Percentiles rank a stretch among this genome's conserved stretches.
phyloP scores from a whole-genome alignment of 2,797 vertebrate species.

The Notolepis coatsorum region DNA sequence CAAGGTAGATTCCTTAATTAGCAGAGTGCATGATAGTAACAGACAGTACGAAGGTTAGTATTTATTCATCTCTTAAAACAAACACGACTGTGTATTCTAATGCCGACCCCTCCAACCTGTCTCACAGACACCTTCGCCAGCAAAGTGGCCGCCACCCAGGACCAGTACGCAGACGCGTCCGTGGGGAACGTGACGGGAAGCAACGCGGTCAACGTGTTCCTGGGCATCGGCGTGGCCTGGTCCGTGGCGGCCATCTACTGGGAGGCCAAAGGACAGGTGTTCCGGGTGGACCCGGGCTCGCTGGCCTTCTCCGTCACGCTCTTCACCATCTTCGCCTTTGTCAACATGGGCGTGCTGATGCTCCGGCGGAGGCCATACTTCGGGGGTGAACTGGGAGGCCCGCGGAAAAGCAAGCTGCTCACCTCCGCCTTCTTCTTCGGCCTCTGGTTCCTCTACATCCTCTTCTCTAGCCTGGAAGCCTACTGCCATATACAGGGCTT shows the following conservation, averaged over 20 bases:
- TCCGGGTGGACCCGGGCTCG: constrained; percentile 88
- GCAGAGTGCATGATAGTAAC: too few relatives aligned
- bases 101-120: neutral
- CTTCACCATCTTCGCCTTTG: constrained; percentile 94
- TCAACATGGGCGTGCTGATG: constrained; percentile 87
- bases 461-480: constrained; percentile 93
- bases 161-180: constrained; percentile 92
- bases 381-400: constrained; percentile 92
- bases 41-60: too few relatives aligned
- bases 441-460: constrained; percentile 93
- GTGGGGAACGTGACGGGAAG: constrained; percentile 96
- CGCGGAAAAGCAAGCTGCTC: constrained; percentile 80
- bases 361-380: constrained; percentile 88
- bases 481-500: constrained; percentile 95
- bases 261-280: constrained; percentile 85
- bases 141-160: constrained; percentile 93
- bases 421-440: constrained; percentile 86
- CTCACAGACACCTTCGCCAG: constrained; percentile 92
- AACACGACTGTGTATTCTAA: neutral
- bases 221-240: constrained; percentile 95
- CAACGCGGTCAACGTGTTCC: constrained; percentile 95
- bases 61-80: neutral
- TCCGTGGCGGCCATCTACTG: constrained; percentile 92
- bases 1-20: too few relatives aligned
- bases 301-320: constrained; percentile 96